Evolutionary conservation across 2,888 invertebrate species (phyloP).

Genomic region (Aradus depressus): DNA sequence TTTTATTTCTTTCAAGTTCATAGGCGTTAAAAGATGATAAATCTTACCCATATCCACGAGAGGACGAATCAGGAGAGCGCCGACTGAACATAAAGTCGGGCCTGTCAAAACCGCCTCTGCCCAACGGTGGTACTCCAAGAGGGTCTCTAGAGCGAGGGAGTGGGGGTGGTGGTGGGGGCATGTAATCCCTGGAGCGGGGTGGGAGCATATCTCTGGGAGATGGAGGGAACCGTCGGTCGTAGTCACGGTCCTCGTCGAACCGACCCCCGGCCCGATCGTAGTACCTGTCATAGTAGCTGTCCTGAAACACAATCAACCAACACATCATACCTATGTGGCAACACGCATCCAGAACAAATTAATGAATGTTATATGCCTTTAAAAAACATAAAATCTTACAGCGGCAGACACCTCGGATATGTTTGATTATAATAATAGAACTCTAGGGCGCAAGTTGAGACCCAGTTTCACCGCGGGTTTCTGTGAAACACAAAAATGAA

Average conservation of each 20-base stretch:
- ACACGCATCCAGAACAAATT: too few species aligned
- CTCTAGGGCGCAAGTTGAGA: too few species aligned
- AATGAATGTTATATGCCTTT: too few species aligned
- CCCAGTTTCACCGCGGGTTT: too few species aligned
- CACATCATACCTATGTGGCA: too few species aligned
- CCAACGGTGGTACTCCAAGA: constrained; percentile 16
- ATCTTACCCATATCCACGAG: constrained; percentile 16
- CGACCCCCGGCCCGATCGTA: constrained; percentile 50
- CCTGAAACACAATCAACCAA: too few species aligned
- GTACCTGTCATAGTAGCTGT: constrained; percentile 63
- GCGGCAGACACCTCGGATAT: too few species aligned
- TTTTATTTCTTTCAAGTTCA: too few species aligned
- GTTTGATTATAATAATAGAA: too few species aligned
- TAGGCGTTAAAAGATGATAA: too few species aligned
- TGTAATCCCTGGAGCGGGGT: constrained; percentile 45
- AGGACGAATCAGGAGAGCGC: constrained; percentile 13
- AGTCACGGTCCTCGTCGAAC: constrained; percentile 46
- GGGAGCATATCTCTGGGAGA: constrained; percentile 32
- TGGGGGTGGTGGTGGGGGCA: constrained; percentile 51
- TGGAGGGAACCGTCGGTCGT: constrained; percentile 54
- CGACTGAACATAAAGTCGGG: constrained; percentile 15
- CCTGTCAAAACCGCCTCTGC: constrained; percentile 20
- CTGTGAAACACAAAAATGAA: too few species aligned
- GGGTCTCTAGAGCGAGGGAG: constrained; percentile 40
- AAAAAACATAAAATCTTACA: too few species aligned